A percentile compares a stretch with the other conserved stretches of the same genome.
Evolutionary conservation across 2,797 vertebrate species (phyloP).

Genomic region (Sylvia borin): DNA sequence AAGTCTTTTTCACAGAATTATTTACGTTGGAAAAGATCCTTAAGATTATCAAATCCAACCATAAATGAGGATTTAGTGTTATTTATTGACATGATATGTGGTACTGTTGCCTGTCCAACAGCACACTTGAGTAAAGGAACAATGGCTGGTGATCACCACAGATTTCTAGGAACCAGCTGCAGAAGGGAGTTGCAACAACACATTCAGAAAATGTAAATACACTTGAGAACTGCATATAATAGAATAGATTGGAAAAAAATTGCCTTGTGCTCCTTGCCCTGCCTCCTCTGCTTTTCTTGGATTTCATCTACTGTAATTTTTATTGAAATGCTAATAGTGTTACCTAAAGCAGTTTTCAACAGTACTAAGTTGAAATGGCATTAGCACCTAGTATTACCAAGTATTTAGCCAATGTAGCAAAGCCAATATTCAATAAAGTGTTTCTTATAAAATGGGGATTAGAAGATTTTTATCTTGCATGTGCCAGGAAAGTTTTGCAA

Average conservation of each 20-base stretch:
- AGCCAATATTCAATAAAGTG: neutral
- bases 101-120: neutral
- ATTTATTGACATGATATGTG: neutral
- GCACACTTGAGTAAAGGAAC: neutral
- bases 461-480: neutral
- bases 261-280: neutral
- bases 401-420: neutral
- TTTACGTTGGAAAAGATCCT: neutral
- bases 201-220: slow-evolving; percentile 13
- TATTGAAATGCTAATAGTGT: neutral
- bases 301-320: neutral
- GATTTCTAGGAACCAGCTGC: slow-evolving; percentile 37
- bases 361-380: neutral
- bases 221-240: neutral
- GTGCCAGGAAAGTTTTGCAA: slow-evolving; percentile 37
- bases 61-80: neutral
- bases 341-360: neutral
- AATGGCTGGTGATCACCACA: neutral
- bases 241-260: slow-evolving; percentile 1
- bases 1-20: neutral
- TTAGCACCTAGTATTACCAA: neutral
- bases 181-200: neutral
- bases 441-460: neutral
- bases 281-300: slow-evolving; percentile 14
- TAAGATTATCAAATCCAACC: neutral